These are phyloP conservation scores for Thinocorus orbignyianus DNA, from an alignment of 2,113 vertebrate genomes.

Conservation along the genomic window DNA sequence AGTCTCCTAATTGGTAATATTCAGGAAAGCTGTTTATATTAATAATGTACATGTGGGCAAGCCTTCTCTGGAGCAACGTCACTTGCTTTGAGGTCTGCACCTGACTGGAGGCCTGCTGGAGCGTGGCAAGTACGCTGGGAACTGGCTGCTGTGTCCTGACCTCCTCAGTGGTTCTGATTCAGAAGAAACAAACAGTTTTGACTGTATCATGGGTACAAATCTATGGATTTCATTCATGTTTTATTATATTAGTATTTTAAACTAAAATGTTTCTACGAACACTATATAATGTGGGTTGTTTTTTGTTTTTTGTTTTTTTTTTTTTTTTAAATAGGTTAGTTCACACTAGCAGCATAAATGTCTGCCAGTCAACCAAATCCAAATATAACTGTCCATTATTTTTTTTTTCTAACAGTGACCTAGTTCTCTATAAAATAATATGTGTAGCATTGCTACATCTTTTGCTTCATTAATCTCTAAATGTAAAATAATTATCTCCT, in stretches of 20 bases:
- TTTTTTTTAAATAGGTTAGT: too few species aligned
- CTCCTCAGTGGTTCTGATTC: not conserved
- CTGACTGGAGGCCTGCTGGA: not conserved
- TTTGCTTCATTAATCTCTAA: not conserved
- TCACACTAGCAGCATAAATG: not conserved
- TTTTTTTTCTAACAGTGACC: not conserved
- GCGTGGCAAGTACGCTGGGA: not conserved
- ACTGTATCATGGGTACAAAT: not conserved
- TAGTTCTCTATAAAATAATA: not conserved
- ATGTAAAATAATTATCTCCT: not conserved
- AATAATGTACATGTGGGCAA: not conserved
- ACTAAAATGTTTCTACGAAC: not conserved
- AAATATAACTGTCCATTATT: not conserved
- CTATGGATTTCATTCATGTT: not conserved
- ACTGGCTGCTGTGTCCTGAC: not conserved
- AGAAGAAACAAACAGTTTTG: not conserved
- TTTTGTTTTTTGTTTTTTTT: too few species aligned
- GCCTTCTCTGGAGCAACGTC: not conserved
- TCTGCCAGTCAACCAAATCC: not conserved
- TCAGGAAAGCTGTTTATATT: not conserved
- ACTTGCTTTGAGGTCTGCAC: not conserved
- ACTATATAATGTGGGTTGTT: not conserved
- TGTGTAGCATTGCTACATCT: not conserved
- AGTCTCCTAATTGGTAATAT: not conserved
- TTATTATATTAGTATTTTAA: not conserved